Base-by-base conservation (phyloP, 2,113 vertebrate species). In the Camelus dromedarius region DNA sequence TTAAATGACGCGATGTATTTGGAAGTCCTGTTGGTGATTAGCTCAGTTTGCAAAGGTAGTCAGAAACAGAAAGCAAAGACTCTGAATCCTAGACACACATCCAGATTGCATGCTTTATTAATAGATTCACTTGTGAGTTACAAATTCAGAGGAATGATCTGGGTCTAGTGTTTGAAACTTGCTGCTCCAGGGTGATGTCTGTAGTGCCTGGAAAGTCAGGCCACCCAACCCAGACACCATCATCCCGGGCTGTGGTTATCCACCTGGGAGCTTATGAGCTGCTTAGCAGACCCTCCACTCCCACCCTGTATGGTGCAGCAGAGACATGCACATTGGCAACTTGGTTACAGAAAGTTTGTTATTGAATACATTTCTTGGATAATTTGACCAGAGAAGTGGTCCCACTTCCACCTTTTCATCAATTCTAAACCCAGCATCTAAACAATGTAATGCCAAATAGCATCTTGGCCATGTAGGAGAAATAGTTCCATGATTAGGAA, bases 111-210 rank as follows among this genome's bases (percentile, higher is more conserved):
- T 52, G 35, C 4, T 48, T 91, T 48, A 73, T 82, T 48, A 62
- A 32, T n/a, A 83, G 64, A 80, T 73, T 38, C 6, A 54, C 46
- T 54, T 56, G 76, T 32, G 28, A 93, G 24, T 52, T 79, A 6
- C 30, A 64, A 93, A 93, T 7, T 76, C 70, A 94, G 86, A 87
- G 16, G 32, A 96, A 90, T 56, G 52, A 66, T 48, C n/a, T 70
- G 24, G 20, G 4, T 52, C 22, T 60, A 50, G 18, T 35, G 32
- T 81, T 70, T 64, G 35, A 13, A 93, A 87, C 5, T 32, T 66
- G 18, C 13, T 64, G 10, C 2, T 79, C 15, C 32, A 79, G 9
- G 32, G 38, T 42, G 56, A 92, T 52, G n/a, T 48, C 7, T 26
- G 2, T 42, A 2, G 80, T 86, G 50, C 28, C 50, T 69, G 69